Base-by-base conservation (phyloP, 2,888 invertebrate species). In the Drosophila buzzatii region DNA sequence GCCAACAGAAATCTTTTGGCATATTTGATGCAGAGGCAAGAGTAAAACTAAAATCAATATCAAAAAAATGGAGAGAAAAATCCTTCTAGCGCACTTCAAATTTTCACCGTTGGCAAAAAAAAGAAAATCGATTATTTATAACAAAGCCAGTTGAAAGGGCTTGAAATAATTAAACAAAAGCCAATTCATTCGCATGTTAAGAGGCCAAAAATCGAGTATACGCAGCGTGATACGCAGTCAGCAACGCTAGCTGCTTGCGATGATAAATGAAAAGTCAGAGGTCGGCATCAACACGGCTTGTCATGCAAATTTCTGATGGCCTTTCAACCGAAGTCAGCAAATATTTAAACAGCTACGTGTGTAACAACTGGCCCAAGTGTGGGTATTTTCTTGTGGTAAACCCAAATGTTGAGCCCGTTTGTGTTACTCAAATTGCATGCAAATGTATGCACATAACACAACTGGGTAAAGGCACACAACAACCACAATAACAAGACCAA, bases 381-480 rank as follows among this genome's bases (percentile, higher is more conserved):
- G 51, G 39, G 37, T 27, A 51, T 18, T 59, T 56, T 52, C 59
- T 68, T 72, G 67, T 68, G 75, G 68, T 33, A 35, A 39, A 51
- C 51, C 58, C 35, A 51, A 70, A 64, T 56, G 65, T 41, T 63
- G 53, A 42, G 64, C 39, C 66, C 76, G 67, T 53, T 71, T 52
- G 61, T 59, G 53, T 69, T 49, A 65, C 52, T 57, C 52, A 76
- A 80, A 82, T 68, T 66, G 70, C 42, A 84, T 85, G 85, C 80
- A 85, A 85, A 83, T 81, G 64, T 81, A 85, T 80, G 82, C 79
- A 77, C 57, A 70, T 60, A 74, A 65, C 57, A 67, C 57, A 64
- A 44, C 57, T 70, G 64, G 23, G 33, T 37, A 23, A 53, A 16
- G 52, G 23, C 37, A 52, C 52, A 59, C 63, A 72, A 67, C 60